These are phyloP conservation scores for Chloropsis cyanopogon DNA, from an alignment of 2,113 vertebrate species.

Conservation along the genomic window DNA sequence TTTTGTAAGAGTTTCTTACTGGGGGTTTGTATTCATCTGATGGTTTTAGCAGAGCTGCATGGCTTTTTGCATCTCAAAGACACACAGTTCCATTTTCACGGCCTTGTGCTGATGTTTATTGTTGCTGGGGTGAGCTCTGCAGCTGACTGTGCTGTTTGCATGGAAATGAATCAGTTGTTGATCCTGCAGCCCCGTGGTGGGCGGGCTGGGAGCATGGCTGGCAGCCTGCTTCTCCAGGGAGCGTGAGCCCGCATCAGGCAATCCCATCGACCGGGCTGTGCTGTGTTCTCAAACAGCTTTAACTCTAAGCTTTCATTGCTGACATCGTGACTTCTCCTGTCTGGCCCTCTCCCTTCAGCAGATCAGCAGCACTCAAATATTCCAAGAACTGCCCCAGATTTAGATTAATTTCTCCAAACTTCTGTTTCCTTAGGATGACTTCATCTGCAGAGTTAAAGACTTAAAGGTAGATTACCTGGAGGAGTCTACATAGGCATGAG, in stretches of 20 bases:
- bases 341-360: not conserved
- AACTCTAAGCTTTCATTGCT: not conserved
- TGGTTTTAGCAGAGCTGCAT: not conserved
- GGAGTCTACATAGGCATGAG: not conserved
- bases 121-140: not conserved
- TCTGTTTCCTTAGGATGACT: not conserved
- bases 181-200: not conserved
- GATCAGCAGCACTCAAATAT: not conserved
- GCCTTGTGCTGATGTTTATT: not conserved
- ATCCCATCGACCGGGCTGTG: not conserved
- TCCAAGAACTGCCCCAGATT: not conserved
- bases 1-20: not conserved
- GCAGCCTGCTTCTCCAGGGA: not conserved
- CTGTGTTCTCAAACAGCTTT: not conserved
- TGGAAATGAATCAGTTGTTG: constrained; percentile 1
- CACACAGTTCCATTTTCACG: not conserved
- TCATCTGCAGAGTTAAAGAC: not conserved
- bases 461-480: not conserved
- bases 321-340: not conserved
- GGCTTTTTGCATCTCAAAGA: not conserved
- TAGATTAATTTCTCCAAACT: not conserved
- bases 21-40: not conserved
- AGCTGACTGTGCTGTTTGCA: not conserved
- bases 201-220: not conserved
- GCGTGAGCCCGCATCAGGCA: not conserved